phyloP scores from a whole-genome alignment of 1,140 invertebrate species.

The Pseudomyrmex pallidus region DNA sequence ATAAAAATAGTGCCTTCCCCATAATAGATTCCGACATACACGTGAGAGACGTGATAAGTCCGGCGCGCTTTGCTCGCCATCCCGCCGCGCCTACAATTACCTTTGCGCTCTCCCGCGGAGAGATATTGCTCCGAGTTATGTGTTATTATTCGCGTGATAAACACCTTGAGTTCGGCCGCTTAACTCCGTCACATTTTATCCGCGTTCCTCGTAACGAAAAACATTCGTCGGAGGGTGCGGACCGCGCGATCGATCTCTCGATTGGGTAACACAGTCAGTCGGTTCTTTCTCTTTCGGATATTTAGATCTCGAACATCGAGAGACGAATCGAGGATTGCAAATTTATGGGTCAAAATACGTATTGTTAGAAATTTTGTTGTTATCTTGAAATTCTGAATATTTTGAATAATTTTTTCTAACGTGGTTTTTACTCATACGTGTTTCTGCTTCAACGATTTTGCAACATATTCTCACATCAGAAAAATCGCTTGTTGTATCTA shows the following conservation, averaged over 20 bases:
- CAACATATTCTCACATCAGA: background rate
- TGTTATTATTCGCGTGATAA: background rate
- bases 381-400: too few species aligned
- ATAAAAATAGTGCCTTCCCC: conserved; percentile 30
- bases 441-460: background rate
- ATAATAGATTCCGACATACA: conserved; percentile 29
- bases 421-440: background rate
- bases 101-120: background rate
- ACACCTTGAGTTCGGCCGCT: background rate
- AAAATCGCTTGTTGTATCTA: background rate
- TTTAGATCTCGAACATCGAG: background rate
- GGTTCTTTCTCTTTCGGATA: background rate
- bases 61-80: background rate
- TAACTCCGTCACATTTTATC: conserved; percentile 12
- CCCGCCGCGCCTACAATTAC: conserved; percentile 17
- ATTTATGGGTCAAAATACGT: background rate
- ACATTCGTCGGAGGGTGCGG: background rate
- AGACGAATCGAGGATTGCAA: background rate
- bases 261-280: conserved; percentile 6
- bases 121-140: background rate
- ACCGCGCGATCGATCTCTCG: background rate
- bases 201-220: background rate
- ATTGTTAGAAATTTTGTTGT: too few species aligned
- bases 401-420: background rate
- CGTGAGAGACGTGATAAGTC: conserved; percentile 23